Base-by-base conservation (phyloP, 2,113 vertebrate species). In the Corapipo altera region DNA sequence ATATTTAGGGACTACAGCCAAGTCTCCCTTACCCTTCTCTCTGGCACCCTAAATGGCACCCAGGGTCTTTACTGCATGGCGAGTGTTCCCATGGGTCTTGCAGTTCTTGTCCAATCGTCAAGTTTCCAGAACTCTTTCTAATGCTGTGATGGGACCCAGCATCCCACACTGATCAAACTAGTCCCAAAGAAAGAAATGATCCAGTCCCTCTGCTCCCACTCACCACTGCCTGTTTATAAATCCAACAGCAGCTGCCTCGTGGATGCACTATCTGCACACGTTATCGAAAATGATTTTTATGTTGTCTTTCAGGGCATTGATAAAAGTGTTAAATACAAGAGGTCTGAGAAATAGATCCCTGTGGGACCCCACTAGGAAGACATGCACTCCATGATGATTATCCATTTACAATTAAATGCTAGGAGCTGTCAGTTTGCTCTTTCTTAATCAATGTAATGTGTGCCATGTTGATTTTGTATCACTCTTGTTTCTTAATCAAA, bases 391-490 rank as follows among this genome's bases (percentile, higher is more conserved):
- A 91, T 78, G 95, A 96, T 96, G 95, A 97, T 96, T 96, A 96
- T 84, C 96, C 93, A 95, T 91, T 95, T 96, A 97, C 95, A 97
- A 97, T 97, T 97, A 97, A 97, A 97, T 95, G 96, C 95, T 95
- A 87, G 86, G 84, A 97, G 89, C 96, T 97, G 96, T 97, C 96
- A 97, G 95, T 96, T 95, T 93, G 86, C 94, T 97, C 93, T 51
- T 96, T 97, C 96, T 97, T 96, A 96, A 97, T 96, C 96, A 96
- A 97, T 96, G 95, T 91, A 95, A 96, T 91, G 95, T 96, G 95
- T 97, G 96, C 96, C 96, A 97, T 96, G 94, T 95, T 97, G 95
- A 97, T 96, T 97, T 97, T 97, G 95, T 96, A 97, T 96, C 96
- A 96, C 87, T 96, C 96, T 96, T 95, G 94, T 96, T 97, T 95